Evolutionary conservation across 2,888 invertebrate species (phyloP).

Genomic region (Polia nebulosa): DNA sequence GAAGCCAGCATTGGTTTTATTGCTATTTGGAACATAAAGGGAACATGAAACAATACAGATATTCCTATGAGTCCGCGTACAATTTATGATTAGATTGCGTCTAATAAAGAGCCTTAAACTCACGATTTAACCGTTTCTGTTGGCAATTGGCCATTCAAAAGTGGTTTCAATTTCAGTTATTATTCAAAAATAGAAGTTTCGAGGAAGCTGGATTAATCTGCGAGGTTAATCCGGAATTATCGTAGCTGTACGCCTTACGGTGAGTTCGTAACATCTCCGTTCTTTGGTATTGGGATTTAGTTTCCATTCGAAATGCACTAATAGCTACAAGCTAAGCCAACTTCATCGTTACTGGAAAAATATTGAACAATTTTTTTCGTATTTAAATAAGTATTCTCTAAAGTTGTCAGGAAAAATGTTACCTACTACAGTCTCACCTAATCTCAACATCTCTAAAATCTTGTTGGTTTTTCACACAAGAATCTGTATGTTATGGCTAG

Average conservation of each 20-base stretch:
- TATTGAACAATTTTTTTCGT: too few relatives aligned
- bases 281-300: not conserved
- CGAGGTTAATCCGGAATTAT: conserved; percentile 21
- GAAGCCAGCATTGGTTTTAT: conserved; percentile 40
- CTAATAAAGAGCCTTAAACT: conserved; percentile 22
- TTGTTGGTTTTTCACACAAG: not conserved
- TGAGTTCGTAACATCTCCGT: not conserved
- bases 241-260: not conserved
- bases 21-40: conserved; percentile 25
- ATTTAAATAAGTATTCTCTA: too few relatives aligned
- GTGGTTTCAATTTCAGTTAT: conserved; percentile 32
- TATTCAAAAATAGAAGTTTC: conserved; percentile 27
- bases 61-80: conserved; percentile 31
- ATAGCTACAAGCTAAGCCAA: not conserved
- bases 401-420: too few relatives aligned
- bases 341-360: not conserved
- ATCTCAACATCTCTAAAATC: not conserved
- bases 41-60: conserved; percentile 44
- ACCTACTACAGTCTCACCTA: too few relatives aligned
- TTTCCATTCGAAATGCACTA: not conserved
- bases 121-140: not conserved
- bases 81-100: conserved; percentile 43
- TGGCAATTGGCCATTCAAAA: conserved; percentile 34
- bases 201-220: conserved; percentile 3
- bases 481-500: too few relatives aligned